Conservation (phyloP, 2,113 vertebrate genomes). For the Carassius carassius region DNA sequence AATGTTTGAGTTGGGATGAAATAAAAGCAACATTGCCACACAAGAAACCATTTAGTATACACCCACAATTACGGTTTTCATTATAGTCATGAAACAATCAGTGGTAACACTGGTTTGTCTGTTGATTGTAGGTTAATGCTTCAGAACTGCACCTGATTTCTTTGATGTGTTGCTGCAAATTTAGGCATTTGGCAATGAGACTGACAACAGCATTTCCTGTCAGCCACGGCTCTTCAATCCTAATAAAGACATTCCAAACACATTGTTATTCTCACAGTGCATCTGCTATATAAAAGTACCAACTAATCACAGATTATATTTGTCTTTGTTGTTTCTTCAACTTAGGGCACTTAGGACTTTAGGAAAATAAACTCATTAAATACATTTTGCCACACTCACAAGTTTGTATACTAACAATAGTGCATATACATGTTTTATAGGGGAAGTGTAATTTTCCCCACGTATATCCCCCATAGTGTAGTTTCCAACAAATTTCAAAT, state of each 20-base stretch:
- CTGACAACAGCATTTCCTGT: conserved; percentile 39
- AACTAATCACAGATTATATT: not conserved
- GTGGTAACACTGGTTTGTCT: not conserved
- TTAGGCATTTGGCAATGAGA: conserved; percentile 65
- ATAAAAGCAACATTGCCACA: not conserved
- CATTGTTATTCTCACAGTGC: not conserved
- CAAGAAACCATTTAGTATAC: not conserved
- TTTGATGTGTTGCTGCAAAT: conserved; percentile 60
- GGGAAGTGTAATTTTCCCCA: not conserved
- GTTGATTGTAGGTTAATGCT: not conserved
- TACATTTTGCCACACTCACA: not conserved
- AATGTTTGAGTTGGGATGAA: not conserved
- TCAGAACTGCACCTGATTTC: conserved; percentile 70
- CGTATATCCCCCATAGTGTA: not conserved
- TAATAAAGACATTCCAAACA: conserved; percentile 54
- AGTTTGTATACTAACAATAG: not conserved
- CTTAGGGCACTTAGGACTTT: not conserved
- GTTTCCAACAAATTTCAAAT: not conserved
- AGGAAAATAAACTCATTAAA: not conserved
- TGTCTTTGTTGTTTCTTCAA: not conserved
- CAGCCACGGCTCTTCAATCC: conserved; percentile 79
- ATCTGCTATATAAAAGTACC: not conserved
- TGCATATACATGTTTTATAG: not conserved
- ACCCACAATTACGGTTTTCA: not conserved
- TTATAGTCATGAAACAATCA: not conserved